phyloP scores from a whole-genome alignment of 2,888 invertebrate genomes.

The Liopterus haemorrhoidalis region DNA sequence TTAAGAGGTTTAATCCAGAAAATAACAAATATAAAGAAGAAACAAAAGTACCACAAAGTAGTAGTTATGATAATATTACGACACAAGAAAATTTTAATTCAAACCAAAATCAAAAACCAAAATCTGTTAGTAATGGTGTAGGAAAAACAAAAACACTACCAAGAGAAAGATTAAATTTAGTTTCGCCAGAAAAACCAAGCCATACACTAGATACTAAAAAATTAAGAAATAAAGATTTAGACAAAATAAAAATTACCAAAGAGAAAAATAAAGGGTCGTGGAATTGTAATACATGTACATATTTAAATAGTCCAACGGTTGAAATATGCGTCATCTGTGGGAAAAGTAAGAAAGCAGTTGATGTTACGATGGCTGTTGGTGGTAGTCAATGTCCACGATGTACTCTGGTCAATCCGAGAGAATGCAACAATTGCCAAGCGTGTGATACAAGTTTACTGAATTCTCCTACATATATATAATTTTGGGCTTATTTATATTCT shows the following conservation, averaged over 20 bases:
- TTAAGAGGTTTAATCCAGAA: constrained; percentile 47
- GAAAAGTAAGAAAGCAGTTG: constrained; percentile 45
- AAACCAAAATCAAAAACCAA: constrained; percentile 1
- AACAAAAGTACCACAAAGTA: constrained; percentile 38
- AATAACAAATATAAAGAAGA: constrained; percentile 44
- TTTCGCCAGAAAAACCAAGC: constrained; percentile 37
- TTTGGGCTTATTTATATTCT: no score
- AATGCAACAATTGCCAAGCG: constrained; percentile 59
- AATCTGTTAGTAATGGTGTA: constrained; percentile 18
- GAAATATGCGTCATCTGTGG: constrained; percentile 72
- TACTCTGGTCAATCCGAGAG: constrained; percentile 67
- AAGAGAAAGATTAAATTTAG: constrained; percentile 27
- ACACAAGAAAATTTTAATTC: constrained; percentile 17
- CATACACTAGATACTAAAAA: constrained; percentile 31
- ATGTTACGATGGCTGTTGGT: constrained; percentile 55
- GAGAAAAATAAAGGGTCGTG: constrained; percentile 47
- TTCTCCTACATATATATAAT: constrained; percentile 70
- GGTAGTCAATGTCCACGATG: constrained; percentile 70
- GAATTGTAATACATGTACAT: constrained; percentile 70
- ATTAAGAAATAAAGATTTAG: constrained; percentile 26
- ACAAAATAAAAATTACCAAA: constrained; percentile 23
- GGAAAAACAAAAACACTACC: constrained; percentile 23
- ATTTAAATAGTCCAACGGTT: constrained; percentile 50
- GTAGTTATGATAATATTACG: constrained; percentile 44
- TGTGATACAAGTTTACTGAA: constrained; percentile 63